Base-by-base conservation (phyloP, 1,140 invertebrate species). In the Heliconius hermathena region DNA sequence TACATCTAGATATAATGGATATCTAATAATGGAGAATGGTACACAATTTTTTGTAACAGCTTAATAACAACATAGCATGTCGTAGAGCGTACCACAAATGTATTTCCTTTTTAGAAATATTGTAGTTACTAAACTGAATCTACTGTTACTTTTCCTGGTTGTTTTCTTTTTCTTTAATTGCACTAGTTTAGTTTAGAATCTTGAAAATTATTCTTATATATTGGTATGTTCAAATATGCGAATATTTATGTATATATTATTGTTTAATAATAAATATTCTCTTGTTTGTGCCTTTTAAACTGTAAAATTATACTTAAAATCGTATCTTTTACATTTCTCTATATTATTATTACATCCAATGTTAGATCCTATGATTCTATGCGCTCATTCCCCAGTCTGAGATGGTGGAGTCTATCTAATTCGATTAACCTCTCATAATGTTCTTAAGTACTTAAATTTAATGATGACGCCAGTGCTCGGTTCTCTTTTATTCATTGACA, bases 401-500 rank as follows among this genome's bases (percentile, higher is more conserved):
- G 74, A 71, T 75, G 36, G 46, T 76, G 9, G 60, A 76, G 57
- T 71, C 60, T 66, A 66, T 71, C 72, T 91, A 87, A 93, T 90
- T 91, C 87, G 84, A 90, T 93, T 91, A 93, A 93, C 86, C 88
- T 88, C 83, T 87, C 76, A 85, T 88, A 88, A 88, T 84, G 85
- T 86, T 81, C 82, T 83, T 81, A 79, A 81, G 74, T 83, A 88
- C 80, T 85, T 83, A 84, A 83, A 85, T 85, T 89, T 87, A 89
- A 88, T 82, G 83, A 80, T 86, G 78, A 82, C 78, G 79, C 78
- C 80, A 84, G 77, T 84, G 87, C 79, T 85, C 83, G 85, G 89
- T 86, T 88, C 87, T 84, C 87, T 85, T 83, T 87, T 83, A 86
- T 88, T 89, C 81, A 89, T 89, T 90, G 87, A 86, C 87, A 87